Conservation (phyloP, 2,888 invertebrate species). For the Drosophila hamatofila region DNA sequence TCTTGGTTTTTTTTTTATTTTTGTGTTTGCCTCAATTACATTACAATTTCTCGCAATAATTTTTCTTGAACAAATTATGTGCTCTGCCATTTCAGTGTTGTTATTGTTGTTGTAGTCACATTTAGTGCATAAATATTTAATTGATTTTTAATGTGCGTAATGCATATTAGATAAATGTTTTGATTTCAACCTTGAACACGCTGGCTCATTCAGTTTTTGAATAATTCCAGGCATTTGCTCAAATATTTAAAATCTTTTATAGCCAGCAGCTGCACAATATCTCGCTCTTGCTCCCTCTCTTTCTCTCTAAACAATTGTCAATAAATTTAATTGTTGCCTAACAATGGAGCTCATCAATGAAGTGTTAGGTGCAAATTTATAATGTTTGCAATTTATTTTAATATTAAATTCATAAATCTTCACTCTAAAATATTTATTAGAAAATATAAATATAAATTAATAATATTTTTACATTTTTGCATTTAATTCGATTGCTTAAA, state of each 20-base stretch:
- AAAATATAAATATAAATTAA: not conserved
- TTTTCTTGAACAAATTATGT: constrained; percentile 35
- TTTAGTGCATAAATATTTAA: constrained; percentile 72
- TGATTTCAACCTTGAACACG: constrained; percentile 28
- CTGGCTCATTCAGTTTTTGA: constrained; percentile 14
- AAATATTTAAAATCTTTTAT: constrained; percentile 18
- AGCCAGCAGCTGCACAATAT: not conserved
- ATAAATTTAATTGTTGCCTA: not conserved
- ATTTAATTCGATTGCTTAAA: constrained; percentile 16
- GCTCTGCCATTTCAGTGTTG: not conserved
- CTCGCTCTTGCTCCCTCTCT: not conserved
- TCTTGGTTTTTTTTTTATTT: constrained; percentile 14
- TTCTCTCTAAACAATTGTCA: not conserved
- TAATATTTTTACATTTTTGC: not conserved
- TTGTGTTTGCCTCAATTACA: constrained; percentile 62
- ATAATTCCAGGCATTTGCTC: not conserved
- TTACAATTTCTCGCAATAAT: constrained; percentile 52
- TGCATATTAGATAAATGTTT: constrained; percentile 70
- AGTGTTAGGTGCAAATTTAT: not conserved
- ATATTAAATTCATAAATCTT: not conserved
- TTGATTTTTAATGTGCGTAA: constrained; percentile 76
- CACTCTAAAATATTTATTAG: not conserved
- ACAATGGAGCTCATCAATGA: not conserved
- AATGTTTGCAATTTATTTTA: not conserved
- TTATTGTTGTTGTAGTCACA: constrained; percentile 19